A percentile compares a stretch with the other conserved stretches of the same genome.
Conservation (phyloP, 2,797 vertebrate species). For the Smutsia temminckii region DNA sequence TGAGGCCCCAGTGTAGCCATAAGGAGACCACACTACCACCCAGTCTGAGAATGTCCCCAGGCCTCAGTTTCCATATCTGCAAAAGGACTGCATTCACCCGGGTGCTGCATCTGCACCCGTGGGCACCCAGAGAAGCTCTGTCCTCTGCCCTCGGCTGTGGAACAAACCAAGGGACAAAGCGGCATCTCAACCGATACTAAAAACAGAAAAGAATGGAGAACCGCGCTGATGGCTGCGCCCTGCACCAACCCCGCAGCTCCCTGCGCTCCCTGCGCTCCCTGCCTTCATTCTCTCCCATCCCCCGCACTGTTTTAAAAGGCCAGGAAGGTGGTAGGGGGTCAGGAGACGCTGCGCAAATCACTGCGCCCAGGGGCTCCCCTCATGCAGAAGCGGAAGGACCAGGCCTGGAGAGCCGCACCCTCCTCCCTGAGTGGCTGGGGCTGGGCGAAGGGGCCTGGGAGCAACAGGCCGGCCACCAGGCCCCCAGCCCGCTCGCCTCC, state of each 20-base stretch:
- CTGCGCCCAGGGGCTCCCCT: slow-evolving; percentile 36
- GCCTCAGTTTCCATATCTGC: slow-evolving; percentile 1
- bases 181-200: neutral
- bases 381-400: slow-evolving; percentile 86
- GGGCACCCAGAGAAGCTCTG: neutral
- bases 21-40: neutral
- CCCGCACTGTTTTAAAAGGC: neutral
- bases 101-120: neutral
- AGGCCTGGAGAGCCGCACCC: slow-evolving; percentile 85
- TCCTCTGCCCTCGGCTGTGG: neutral
- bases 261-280: neutral
- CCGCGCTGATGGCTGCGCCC: neutral
- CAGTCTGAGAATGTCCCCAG: neutral
- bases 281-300: neutral
- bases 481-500: neutral
- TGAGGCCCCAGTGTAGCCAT: neutral
- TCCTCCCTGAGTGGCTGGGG: slow-evolving; percentile 28
- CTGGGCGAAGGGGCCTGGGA: neutral
- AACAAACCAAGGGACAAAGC: slow-evolving; percentile 58
- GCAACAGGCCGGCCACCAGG: neutral
- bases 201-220: neutral
- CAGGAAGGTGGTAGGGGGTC: neutral
- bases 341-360: neutral
- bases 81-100: slow-evolving; percentile 20
- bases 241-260: neutral